Percentiles rank a stretch among this genome's conserved stretches.
Evolutionary conservation across 2,797 vertebrate species (phyloP).

Genomic region (Sylvia borin): DNA sequence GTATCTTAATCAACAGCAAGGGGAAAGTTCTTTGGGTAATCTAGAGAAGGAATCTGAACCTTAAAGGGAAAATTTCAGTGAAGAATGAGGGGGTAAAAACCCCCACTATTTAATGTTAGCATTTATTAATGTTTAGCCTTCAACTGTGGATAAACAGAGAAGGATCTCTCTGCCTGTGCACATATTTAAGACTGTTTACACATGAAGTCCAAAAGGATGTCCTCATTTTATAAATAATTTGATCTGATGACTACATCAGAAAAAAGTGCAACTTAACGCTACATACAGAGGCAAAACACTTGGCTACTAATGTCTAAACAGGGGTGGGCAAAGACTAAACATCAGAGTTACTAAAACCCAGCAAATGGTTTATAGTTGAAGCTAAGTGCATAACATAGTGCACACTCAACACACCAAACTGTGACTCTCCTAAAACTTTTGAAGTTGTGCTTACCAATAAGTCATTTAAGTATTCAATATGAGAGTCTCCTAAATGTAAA

Average conservation of each 20-base stretch:
- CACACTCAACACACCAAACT: background rate
- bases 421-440: background rate
- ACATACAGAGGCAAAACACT: slow-evolving; percentile 38
- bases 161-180: background rate
- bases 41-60: background rate
- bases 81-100: fast-evolving
- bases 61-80: background rate
- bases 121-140: slow-evolving; percentile 32
- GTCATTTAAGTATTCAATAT: background rate
- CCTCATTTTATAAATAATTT: slow-evolving; percentile 62
- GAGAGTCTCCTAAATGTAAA: background rate
- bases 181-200: slow-evolving; percentile 32
- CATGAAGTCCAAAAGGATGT: slow-evolving; percentile 43
- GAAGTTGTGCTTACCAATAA: background rate
- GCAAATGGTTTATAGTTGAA: background rate
- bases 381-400: background rate
- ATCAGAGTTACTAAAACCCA: background rate
- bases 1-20: background rate
- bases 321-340: slow-evolving; percentile 38
- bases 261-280: slow-evolving; percentile 13
- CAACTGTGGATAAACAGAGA: slow-evolving; percentile 17
- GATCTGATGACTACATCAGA: slow-evolving; percentile 14
- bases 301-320: slow-evolving; percentile 22
- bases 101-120: background rate
- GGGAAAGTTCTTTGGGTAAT: background rate